Percentiles rank a stretch among this genome's conserved stretches.
These are phyloP conservation scores for Caenorhabditis sulstoni DNA, from an alignment of 2,888 invertebrate species.

Conservation along the genomic window DNA sequence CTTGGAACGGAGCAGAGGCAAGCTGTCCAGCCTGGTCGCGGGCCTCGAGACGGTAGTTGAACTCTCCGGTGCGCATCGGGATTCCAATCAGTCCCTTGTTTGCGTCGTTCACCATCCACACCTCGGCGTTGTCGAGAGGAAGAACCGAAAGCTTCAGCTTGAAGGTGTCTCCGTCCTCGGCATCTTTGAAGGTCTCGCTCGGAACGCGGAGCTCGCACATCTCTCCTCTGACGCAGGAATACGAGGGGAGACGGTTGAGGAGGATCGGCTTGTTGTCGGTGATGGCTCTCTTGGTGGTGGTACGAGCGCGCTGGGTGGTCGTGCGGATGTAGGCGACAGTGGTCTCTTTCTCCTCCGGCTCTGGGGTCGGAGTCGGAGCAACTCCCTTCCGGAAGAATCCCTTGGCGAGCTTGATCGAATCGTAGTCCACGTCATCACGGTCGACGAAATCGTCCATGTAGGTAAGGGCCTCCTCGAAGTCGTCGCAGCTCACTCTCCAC, in stretches of 20 bases:
- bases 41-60: slow-evolving; percentile 75
- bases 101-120: slow-evolving; percentile 52
- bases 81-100: slow-evolving; percentile 68
- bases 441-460: slow-evolving; percentile 52
- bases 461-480: slow-evolving; percentile 47
- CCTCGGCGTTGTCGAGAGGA: slow-evolving; percentile 57
- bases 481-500: slow-evolving; percentile 58
- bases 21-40: slow-evolving; percentile 70
- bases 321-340: slow-evolving; percentile 32
- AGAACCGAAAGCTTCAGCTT: slow-evolving; percentile 65
- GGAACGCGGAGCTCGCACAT: slow-evolving; percentile 72
- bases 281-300: slow-evolving; percentile 33
- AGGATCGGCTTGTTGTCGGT: slow-evolving; percentile 55
- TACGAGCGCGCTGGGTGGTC: slow-evolving; percentile 50
- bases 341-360: slow-evolving; percentile 12
- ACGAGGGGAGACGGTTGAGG: slow-evolving; percentile 53
- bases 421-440: slow-evolving; percentile 55
- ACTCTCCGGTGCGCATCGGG: slow-evolving; percentile 72
- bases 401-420: slow-evolving; percentile 48
- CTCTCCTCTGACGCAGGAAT: slow-evolving; percentile 65
- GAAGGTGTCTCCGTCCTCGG: slow-evolving; percentile 75
- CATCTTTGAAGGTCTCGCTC: slow-evolving; percentile 75
- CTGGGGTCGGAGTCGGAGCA: slow-evolving; percentile 26
- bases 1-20: slow-evolving; percentile 67
- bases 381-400: slow-evolving; percentile 49